phyloP scores from a whole-genome alignment of 2,888 invertebrate genomes.

The Heteropelma amictum region DNA sequence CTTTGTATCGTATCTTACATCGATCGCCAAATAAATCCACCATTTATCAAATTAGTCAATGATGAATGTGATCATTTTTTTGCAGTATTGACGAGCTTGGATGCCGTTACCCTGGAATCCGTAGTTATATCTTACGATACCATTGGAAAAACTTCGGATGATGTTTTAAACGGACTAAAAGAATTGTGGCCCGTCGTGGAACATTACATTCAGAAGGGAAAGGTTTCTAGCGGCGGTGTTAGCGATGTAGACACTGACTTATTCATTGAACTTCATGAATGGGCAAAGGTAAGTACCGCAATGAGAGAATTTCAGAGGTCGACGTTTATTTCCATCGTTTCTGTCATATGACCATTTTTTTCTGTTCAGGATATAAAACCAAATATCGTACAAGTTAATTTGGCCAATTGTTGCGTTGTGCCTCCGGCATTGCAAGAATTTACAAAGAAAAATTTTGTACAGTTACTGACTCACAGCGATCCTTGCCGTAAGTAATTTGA shows the following conservation, averaged over 20 bases:
- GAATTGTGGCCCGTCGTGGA: conserved; percentile 89
- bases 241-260: conserved; percentile 93
- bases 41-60: too few relatives aligned
- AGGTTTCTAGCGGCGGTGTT: conserved; percentile 85
- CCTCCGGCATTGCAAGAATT: conserved; percentile 93
- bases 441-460: conserved; percentile 94
- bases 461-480: conserved; percentile 96
- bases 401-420: conserved; percentile 95
- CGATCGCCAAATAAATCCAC: too few relatives aligned
- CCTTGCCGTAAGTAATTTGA: conserved; percentile 85
- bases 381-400: conserved; percentile 93
- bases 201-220: conserved; percentile 82
- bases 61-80: conserved; percentile 60
- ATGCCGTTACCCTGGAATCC: conserved; percentile 88
- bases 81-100: conserved; percentile 85
- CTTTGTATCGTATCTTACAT: too few relatives aligned
- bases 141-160: conserved; percentile 63
- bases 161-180: conserved; percentile 79
- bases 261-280: conserved; percentile 87
- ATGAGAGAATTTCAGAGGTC: background rate
- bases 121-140: conserved; percentile 89
- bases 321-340: conserved; percentile 43
- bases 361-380: conserved; percentile 83
- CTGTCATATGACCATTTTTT: conserved; percentile 70
- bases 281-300: conserved; percentile 81